Evolutionary conservation across 23 tunicate genomes (phyloP).

Genomic region (Oikopleura albicans): DNA sequence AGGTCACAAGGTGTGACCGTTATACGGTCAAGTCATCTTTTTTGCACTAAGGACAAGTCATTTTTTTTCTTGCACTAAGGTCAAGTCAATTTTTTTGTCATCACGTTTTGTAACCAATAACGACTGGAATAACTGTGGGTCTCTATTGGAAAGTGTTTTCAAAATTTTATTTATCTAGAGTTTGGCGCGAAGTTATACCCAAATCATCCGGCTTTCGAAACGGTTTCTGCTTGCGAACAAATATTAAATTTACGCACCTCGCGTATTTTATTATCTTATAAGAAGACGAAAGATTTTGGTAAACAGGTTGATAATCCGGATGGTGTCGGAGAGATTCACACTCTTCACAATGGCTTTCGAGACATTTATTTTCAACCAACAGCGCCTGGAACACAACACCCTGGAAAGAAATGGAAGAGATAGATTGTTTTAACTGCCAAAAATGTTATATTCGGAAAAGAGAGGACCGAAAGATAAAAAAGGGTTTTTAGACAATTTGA

Average conservation of each 20-base stretch:
- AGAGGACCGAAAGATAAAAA: too few relatives aligned
- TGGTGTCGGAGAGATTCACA: not conserved
- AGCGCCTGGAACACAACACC: not conserved
- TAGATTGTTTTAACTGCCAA: too few relatives aligned
- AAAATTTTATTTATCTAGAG: too few relatives aligned
- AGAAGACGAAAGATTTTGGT: not conserved
- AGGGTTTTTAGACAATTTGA: not conserved
- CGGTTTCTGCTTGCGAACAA: slow-evolving; percentile 74
- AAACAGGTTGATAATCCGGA: not conserved
- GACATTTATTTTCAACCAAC: not conserved
- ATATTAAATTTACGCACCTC: slow-evolving; percentile 54
- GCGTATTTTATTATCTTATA: slow-evolving; percentile 14
- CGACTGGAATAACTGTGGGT: too few relatives aligned
- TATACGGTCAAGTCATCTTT: too few relatives aligned
- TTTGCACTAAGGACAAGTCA: too few relatives aligned
- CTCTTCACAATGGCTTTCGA: not conserved
- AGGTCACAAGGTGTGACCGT: too few relatives aligned
- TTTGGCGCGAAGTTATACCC: slow-evolving; percentile 39
- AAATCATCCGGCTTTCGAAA: slow-evolving; percentile 35
- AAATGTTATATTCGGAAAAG: too few relatives aligned
- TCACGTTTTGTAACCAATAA: too few relatives aligned
- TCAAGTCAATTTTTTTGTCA: too few relatives aligned
- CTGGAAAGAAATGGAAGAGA: not conserved
- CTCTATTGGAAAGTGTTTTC: too few relatives aligned
- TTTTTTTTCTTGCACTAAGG: too few relatives aligned